Base-by-base conservation (phyloP, 2,113 vertebrate species). In the Crocuta crocuta region DNA sequence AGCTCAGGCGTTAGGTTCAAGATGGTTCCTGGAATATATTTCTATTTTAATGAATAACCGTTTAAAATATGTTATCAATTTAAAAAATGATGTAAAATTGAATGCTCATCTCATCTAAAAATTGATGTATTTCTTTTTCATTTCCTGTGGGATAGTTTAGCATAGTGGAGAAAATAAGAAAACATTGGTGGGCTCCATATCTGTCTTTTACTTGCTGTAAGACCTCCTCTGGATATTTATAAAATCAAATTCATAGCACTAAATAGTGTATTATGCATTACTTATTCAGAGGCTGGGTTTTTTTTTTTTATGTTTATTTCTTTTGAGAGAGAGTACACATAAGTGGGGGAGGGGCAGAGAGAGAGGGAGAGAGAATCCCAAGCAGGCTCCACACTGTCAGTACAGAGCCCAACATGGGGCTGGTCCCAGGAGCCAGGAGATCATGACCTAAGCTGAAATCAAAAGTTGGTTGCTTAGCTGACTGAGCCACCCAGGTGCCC, bases 41-140 rank as follows among this genome's bases (percentile, higher is more conserved):
- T 17, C 26, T 68, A 55, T 61, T 86, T 91, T 78, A 93, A 83
- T 89, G 39, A 61, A 26, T 61, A 24, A 68, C 53, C 21, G 81
- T 83, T 95, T 89, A 86, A 89, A 95, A 95, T 84, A 68, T 17
- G 71, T 82, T 81, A 48, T 91, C 35, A 43, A 17, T 89, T 90
- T 31, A 2, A 74, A 92, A 81, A 91, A 35, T 86, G 76, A 95
- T 39, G 53, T 74, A 78, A 89, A 85, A 74, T 35, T 45, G 10
- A 73, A 91, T 89, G n/a, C 68, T 63, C 83, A 63, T 91, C 7
- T 79, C 65, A 48, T 76, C 39, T 95, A 66, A 92, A 96, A 85
- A 26, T 79, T 26, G 26, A 70, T 63, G 23, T 31, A 19, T 35
- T 79, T 53, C 3, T 85, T 63, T 63, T 95, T 43, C 28, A 21